Evolutionary conservation across 2,797 vertebrate species (phyloP), one percentile per base, ranked within the genome.

Genomic region (Gadopsis bispinosus): DNA sequence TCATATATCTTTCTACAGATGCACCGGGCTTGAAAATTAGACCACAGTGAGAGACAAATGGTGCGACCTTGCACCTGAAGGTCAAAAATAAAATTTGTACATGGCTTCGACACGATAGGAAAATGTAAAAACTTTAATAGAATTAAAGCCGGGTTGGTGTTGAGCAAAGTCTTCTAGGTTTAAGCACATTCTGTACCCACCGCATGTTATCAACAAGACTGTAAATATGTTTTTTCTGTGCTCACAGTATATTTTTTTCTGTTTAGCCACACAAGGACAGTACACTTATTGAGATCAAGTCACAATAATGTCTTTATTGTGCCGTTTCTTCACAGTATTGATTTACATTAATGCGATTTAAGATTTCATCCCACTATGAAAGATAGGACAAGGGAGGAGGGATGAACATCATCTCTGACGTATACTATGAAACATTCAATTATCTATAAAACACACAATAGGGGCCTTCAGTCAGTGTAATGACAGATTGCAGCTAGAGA

Each of bases 381-480:
- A 50, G 62, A 70, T 29, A 70, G 62, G 50, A 58, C 0, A 10
- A 14, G n/a, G 50, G 54, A 29, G 43, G 61, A 62, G 56, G 41
- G 45, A 51, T 70, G 72, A 68, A 59, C 81, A 73, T 88, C 74
- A 84, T 83, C 67, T 68, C 67, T 65, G 75, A 55, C 68, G 81
- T 60, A 77, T 69, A 68, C 64, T 56, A 87, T 88, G 80, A 91
- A 87, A 89, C 88, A 88, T 95, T 91, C 82, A 93, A 89, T 92
- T 91, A 94, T 91, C 92, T 85, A 92, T 91, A 88, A 89, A 90
- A 88, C 82, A 77, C 71, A 87, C 78, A 69, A 71, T 59, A 73
- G 60, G 77, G 77, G 60, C 69, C 47, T 76, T 80, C 66, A 75
- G 87, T 82, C 84, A 75, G 80, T 67, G 84, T 80, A 85, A 85